Evolutionary conservation across 2,797 vertebrate genomes (phyloP).

Genomic region (Cuculus canorus): DNA sequence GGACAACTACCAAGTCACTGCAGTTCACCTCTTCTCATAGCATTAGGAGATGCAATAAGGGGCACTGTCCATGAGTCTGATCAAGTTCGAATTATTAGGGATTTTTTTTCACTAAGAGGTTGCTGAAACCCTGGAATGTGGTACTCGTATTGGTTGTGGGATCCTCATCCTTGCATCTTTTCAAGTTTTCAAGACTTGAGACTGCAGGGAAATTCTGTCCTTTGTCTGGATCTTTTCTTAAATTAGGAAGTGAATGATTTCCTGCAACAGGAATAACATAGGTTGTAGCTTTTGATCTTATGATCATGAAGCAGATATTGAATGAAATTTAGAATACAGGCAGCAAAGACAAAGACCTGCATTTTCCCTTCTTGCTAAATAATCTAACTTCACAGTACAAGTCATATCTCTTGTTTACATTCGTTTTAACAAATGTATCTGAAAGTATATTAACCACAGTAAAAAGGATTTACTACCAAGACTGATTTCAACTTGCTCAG

Average conservation of each 20-base stretch:
- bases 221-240: background rate
- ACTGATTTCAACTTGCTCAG: background rate
- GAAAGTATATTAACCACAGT: background rate
- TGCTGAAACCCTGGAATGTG: background rate
- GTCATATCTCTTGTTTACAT: background rate
- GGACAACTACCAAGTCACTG: background rate
- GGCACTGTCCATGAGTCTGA: background rate
- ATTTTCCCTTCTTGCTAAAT: background rate
- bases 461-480: background rate
- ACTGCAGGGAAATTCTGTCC: background rate
- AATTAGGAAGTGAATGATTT: background rate
- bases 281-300: background rate
- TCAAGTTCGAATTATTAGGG: background rate
- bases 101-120: background rate
- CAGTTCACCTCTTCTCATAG: background rate
- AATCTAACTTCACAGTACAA: background rate
- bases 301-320: background rate
- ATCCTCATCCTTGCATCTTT: background rate
- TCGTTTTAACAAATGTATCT: background rate
- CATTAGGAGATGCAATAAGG: background rate
- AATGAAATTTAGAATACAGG: background rate
- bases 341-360: fast-evolving
- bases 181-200: background rate
- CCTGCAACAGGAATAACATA: background rate
- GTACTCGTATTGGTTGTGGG: background rate